These are phyloP conservation scores for Drosophila subpulchrella DNA, from an alignment of 1,140 invertebrate genomes.

Conservation along the genomic window DNA sequence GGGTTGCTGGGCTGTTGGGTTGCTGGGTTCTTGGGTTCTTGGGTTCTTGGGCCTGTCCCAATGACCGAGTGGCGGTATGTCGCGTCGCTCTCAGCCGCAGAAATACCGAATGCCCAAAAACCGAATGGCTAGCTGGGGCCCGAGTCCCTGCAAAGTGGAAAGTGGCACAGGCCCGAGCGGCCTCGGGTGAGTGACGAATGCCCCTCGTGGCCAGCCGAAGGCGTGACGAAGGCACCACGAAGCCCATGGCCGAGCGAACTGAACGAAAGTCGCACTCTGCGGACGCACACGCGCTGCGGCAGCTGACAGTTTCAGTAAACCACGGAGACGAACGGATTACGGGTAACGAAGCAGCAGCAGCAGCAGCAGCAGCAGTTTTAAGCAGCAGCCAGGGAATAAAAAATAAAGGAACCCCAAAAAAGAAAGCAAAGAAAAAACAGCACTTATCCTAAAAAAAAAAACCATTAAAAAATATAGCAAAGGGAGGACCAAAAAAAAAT, in stretches of 20 bases:
- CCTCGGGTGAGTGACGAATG: neutral
- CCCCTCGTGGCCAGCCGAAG: slow-evolving; percentile 3
- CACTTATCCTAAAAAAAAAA: neutral
- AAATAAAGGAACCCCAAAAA: slow-evolving; percentile 8
- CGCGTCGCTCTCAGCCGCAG: slow-evolving; percentile 6
- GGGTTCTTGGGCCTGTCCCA: slow-evolving; percentile 71
- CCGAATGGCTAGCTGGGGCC: neutral
- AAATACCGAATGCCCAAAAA: neutral
- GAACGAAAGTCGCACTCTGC: slow-evolving; percentile 81
- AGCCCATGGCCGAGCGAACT: slow-evolving; percentile 47
- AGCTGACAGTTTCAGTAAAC: slow-evolving; percentile 84
- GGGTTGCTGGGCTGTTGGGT: neutral
- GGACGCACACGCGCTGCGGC: slow-evolving; percentile 70
- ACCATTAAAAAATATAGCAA: neutral
- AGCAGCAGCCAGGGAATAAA: slow-evolving; percentile 23
- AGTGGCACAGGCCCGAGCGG: slow-evolving; percentile 54
- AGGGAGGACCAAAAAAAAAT: neutral
- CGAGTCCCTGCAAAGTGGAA: slow-evolving; percentile 19
- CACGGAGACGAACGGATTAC: slow-evolving; percentile 84
- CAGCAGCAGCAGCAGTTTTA: slow-evolving; percentile 37
- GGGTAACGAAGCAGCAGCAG: slow-evolving; percentile 71
- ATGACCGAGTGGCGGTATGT: slow-evolving; percentile 65
- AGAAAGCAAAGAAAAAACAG: slow-evolving; percentile 5
- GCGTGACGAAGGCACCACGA: slow-evolving; percentile 18
- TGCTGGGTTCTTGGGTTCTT: neutral